Evolutionary conservation across 2,113 vertebrate species (phyloP), one percentile per base, ranked within the genome.

Genomic region (Sardina pilchardus): DNA sequence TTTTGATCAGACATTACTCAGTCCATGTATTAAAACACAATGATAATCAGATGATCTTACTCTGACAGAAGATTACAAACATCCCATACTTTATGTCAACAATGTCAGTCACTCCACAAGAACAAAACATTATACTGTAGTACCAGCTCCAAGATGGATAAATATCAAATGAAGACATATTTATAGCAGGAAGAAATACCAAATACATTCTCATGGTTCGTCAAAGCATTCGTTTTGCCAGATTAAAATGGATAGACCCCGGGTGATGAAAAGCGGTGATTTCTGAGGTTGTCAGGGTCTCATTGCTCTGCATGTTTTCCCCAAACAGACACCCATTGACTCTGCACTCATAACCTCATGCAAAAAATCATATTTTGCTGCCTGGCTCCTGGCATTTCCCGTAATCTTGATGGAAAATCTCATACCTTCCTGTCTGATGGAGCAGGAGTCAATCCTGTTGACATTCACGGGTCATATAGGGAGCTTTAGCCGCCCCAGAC

Each of bases 351-450:
- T 34, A 30, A 30, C 63, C 63, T 34, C 12, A 9, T 71, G 63
- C 63, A 71, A 71, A 71, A 71, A 71, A 71, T 7, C 19, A 59
- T 59, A 59, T 56, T 56, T 56, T 56, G 16, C 50, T 56, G 50
- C 50, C 16, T 56, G 21, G 53, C 53, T 59, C 53, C 19, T 24
- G 24, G n/a, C 43, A 82, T 82, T 26, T 82, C 81, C n/a, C 7
- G n/a, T 87, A 44, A 90, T 90, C 85, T 82, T 83, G 78, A 87
- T 88, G 16, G 42, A 80, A 85, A 85, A 91, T 78, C 56, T 87
- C 34, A 3, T 43, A 80, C 10, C 14, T 84, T 67, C 83, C 30
- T 56, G 81, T 82, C 34, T n/a, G 24, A 81, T 39, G 53, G 9
- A 71, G 81, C 16, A 80, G 85, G 82, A 44, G 43, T 24, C 26